phyloP scores from a whole-genome alignment of 2,797 vertebrate species.

The Semaprochilodus insignis region DNA sequence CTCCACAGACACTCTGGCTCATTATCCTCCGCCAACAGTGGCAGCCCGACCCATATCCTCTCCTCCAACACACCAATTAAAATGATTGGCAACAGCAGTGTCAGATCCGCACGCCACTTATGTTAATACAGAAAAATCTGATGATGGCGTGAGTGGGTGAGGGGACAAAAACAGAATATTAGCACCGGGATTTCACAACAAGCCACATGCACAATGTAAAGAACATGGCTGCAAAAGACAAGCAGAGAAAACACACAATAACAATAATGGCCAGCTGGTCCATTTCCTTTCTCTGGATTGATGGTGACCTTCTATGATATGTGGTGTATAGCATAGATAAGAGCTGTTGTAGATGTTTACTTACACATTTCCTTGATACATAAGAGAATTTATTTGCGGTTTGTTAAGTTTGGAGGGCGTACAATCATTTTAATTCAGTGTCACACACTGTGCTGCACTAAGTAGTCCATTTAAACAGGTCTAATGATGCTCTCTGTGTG shows the following conservation, averaged over 20 bases:
- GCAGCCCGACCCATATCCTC: conserved; percentile 40
- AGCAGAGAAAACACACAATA: conserved; percentile 5
- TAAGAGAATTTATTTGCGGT: no score
- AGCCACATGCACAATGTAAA: conserved; percentile 52
- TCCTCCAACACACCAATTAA: conserved; percentile 62
- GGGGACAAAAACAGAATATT: conserved; percentile 4
- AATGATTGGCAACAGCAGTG: conserved; percentile 65
- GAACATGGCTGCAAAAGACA: conserved; percentile 11
- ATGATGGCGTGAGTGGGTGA: conserved; percentile 44
- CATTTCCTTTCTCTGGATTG: not conserved
- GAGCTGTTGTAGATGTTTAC: no score
- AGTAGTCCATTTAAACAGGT: no score
- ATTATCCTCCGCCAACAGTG: conserved; percentile 59
- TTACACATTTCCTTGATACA: no score
- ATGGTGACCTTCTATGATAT: not conserved
- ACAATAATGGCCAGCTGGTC: conserved; percentile 17
- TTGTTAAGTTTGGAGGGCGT: no score
- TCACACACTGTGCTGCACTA: no score
- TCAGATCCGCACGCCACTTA: conserved; percentile 44
- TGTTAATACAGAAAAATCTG: conserved; percentile 46
- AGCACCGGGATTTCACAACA: conserved; percentile 52
- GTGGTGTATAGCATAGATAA: no score
- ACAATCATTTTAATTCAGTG: no score
- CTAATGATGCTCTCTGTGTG: no score
- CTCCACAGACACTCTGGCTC: conserved; percentile 51